Evolutionary conservation across 2,888 invertebrate species (phyloP).

Genomic region (Caenorhabditis zanzibari): DNA sequence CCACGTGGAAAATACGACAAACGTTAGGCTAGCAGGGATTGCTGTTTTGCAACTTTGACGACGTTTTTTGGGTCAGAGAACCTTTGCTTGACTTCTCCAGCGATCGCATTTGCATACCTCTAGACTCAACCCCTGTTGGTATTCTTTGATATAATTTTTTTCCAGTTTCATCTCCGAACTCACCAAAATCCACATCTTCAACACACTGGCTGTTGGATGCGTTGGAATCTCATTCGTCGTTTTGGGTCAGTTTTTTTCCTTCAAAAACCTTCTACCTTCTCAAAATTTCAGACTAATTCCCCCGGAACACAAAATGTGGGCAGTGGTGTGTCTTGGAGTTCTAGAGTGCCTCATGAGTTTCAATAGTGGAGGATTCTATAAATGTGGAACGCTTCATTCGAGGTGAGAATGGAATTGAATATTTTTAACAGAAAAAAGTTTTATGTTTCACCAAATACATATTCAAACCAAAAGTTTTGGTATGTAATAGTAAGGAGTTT

Average conservation of each 20-base stretch:
- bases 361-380: constrained; percentile 79
- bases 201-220: constrained; percentile 73
- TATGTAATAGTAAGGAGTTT: too few species aligned
- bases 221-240: constrained; percentile 66
- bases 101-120: too few species aligned
- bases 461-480: too few species aligned
- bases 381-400: constrained; percentile 75
- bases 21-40: too few species aligned
- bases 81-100: too few species aligned
- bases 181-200: constrained; percentile 71
- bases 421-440: too few species aligned
- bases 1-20: too few species aligned
- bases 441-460: neutral
- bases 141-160: too few species aligned
- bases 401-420: too few species aligned
- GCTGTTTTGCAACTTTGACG: too few species aligned
- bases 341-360: constrained; percentile 72
- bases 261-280: neutral
- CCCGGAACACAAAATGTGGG: constrained; percentile 47
- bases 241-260: constrained; percentile 46
- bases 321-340: constrained; percentile 66
- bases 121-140: too few species aligned
- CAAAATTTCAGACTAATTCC: constrained; percentile 42
- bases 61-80: too few species aligned
- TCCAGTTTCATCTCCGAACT: constrained; percentile 69